phyloP scores from a whole-genome alignment of 1,140 invertebrate species.

The Patella vulgata region DNA sequence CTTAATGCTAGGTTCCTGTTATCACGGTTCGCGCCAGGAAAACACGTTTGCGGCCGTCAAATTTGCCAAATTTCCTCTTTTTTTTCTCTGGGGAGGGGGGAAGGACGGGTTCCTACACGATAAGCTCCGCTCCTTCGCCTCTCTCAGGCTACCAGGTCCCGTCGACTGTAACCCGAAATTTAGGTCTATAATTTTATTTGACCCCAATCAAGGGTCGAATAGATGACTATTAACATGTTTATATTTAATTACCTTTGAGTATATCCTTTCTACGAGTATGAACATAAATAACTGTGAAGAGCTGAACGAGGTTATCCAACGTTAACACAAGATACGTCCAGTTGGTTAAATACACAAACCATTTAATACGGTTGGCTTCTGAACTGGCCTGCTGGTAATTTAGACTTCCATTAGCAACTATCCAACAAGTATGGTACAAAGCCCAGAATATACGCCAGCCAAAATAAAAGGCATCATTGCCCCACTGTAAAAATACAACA shows the following conservation, averaged over 20 bases:
- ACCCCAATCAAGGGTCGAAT: too few relatives aligned
- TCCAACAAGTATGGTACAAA: constrained; percentile 45
- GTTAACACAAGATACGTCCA: constrained; percentile 49
- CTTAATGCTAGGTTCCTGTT: too few relatives aligned
- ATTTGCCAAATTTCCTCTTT: too few relatives aligned
- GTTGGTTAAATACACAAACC: constrained; percentile 55
- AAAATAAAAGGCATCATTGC: constrained; percentile 27
- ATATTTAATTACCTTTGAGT: constrained; percentile 29
- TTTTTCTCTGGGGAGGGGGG: too few relatives aligned
- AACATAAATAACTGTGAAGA: constrained; percentile 25
- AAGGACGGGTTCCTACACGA: too few relatives aligned
- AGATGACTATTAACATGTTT: too few relatives aligned
- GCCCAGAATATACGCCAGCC: constrained; percentile 47
- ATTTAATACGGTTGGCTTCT: constrained; percentile 39
- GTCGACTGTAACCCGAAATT: too few relatives aligned
- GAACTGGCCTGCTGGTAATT: constrained; percentile 29
- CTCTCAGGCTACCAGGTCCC: too few relatives aligned
- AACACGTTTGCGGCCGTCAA: too few relatives aligned
- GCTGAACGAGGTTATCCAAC: constrained; percentile 38
- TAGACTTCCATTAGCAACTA: constrained; percentile 40
- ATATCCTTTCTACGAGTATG: constrained; percentile 36
- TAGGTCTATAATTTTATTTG: too few relatives aligned
- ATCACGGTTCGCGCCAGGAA: too few relatives aligned
- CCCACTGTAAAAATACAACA: constrained; percentile 29
- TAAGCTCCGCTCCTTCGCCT: too few relatives aligned